These are phyloP conservation scores for Pherbina coryleti DNA, from an alignment of 2,888 invertebrate genomes.

Conservation along the genomic window DNA sequence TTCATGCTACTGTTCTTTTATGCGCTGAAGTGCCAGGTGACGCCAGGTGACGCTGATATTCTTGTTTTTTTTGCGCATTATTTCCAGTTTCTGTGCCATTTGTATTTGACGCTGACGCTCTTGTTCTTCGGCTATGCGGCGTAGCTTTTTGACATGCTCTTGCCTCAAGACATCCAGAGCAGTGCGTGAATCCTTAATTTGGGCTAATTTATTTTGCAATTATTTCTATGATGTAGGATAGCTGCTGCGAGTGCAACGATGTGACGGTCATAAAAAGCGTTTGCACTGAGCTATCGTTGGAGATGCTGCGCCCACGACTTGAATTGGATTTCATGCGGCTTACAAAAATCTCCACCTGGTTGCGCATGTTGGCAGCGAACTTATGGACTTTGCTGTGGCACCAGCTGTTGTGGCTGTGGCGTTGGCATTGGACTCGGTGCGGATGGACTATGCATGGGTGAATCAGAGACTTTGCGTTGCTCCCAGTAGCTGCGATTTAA, in stretches of 20 bases:
- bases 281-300: slow-evolving; percentile 97
- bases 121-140: slow-evolving; percentile 91
- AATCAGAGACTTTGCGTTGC: slow-evolving; percentile 74
- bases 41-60: slow-evolving; percentile 96
- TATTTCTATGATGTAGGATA: slow-evolving; percentile 92
- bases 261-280: slow-evolving; percentile 97
- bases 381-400: slow-evolving; percentile 66
- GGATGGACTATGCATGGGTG: slow-evolving; percentile 74
- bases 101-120: slow-evolving; percentile 93
- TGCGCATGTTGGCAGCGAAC: slow-evolving; percentile 86
- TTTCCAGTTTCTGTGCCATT: slow-evolving; percentile 96
- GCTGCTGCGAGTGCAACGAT: slow-evolving; percentile 92
- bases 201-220: slow-evolving; percentile 77
- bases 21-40: slow-evolving; percentile 90
- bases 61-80: slow-evolving; percentile 98
- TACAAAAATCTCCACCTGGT: slow-evolving; percentile 95
- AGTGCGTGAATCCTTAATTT: slow-evolving; percentile 93
- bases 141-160: slow-evolving; percentile 88
- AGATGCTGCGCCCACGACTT: slow-evolving; percentile 89
- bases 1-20: slow-evolving; percentile 94
- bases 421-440: slow-evolving; percentile 74
- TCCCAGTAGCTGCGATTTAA: slow-evolving; percentile 96
- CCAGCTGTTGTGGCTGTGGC: slow-evolving; percentile 70
- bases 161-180: slow-evolving; percentile 95
- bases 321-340: slow-evolving; percentile 99